Evolutionary conservation across 1,140 invertebrate genomes (phyloP), one percentile per base, ranked within the genome.

Genomic region (Meloidogyne chitwoodi): DNA sequence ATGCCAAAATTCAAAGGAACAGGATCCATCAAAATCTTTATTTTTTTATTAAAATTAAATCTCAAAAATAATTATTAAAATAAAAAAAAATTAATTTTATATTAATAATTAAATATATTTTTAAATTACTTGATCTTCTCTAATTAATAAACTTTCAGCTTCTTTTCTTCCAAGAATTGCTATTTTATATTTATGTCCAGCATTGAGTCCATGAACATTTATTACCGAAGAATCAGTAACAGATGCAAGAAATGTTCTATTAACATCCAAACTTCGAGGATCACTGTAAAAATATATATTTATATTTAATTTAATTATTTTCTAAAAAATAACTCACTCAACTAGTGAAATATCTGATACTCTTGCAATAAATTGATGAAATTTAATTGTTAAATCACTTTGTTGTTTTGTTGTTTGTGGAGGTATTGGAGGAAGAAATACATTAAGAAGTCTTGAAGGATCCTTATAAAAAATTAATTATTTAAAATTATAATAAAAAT

Each of bases 151-250:
- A 5, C 81, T 76, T 48, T 84, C 76, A 26, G 75, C 83, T 44
- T 77, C 85, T 12, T 76, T 77, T 61, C 83, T 67, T 19, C 84
- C 84, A 62, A 82, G 66, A 29, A 85, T 83, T 0, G 82, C 83
- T 63, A 85, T 76, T 66, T 48, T 69, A 68, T 85, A 85, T 41
- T 83, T 73, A 71, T 85, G 84, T 24, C 84, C 84, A 4, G 84
- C 79, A 69, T 79, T 80, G 6, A 85, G 75, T 24, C 82, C 83
- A 77, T 85, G 83, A 31, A 83, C 81, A 48, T 78, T 83, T 34
- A 83, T 83, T 12, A 82, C 67, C 12, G 81, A 75, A 2, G 61
- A 73, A 69, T 83, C 82, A 16, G 66, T 63, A 16, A 76, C 67
- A 12, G 81, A 76, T 27, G 80, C 75, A 11, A 83, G 74, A 80